These are phyloP conservation scores for Auanema sp. DNA, from an alignment of 2,888 invertebrate species.

Conservation along the genomic window DNA sequence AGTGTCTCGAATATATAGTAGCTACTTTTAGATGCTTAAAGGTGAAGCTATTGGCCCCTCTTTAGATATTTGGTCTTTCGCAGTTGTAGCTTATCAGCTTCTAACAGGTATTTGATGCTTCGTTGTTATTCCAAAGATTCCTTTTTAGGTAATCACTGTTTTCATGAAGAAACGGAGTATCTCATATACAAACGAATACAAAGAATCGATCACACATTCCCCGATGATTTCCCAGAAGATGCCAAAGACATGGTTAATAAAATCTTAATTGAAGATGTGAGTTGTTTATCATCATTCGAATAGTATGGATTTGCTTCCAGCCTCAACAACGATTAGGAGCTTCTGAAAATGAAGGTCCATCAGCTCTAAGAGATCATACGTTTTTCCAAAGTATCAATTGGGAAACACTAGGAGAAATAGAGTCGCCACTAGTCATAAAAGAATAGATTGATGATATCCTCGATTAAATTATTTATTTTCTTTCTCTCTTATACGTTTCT, in stretches of 20 bases:
- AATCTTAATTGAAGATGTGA: slow-evolving; percentile 75
- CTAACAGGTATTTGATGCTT: slow-evolving; percentile 29
- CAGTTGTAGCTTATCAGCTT: slow-evolving; percentile 34
- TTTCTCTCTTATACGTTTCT: slow-evolving; percentile 1
- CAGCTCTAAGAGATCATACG: slow-evolving; percentile 80
- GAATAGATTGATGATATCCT: slow-evolving; percentile 6
- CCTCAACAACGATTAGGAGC: slow-evolving; percentile 79
- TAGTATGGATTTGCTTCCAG: slow-evolving; percentile 66
- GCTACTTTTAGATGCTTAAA: slow-evolving; percentile 32
- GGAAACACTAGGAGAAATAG: slow-evolving; percentile 19
- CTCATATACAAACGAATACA: slow-evolving; percentile 93
- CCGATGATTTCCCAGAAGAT: slow-evolving; percentile 82
- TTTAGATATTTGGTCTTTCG: slow-evolving; percentile 50
- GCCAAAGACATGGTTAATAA: slow-evolving; percentile 85
- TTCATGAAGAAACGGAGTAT: slow-evolving; percentile 76
- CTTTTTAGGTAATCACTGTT: slow-evolving; percentile 44
- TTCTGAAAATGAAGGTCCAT: slow-evolving; percentile 69
- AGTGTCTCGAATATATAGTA: neutral
- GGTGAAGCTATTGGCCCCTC: slow-evolving; percentile 27
- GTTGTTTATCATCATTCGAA: neutral
- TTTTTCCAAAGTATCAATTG: slow-evolving; percentile 68
- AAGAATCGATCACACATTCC: slow-evolving; percentile 85
- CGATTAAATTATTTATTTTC: slow-evolving; percentile 2
- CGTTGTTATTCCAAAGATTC: neutral
- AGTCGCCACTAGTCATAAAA: slow-evolving; percentile 27